Evolutionary conservation across 2,888 invertebrate genomes (phyloP).

Genomic region (Hypena proboscidalis): DNA sequence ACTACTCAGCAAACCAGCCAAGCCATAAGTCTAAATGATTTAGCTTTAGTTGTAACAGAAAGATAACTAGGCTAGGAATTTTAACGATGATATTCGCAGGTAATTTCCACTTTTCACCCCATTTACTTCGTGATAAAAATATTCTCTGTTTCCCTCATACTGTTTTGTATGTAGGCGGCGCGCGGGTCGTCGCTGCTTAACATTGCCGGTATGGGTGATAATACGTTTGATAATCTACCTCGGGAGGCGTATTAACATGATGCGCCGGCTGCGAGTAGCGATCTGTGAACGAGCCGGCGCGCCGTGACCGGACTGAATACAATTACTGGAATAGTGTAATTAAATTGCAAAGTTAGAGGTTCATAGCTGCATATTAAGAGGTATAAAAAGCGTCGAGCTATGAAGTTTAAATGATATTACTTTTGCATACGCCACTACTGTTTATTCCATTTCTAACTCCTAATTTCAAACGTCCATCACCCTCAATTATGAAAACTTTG

Average conservation of each 20-base stretch:
- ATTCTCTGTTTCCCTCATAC: constrained; percentile 2
- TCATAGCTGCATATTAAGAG: constrained; percentile 61
- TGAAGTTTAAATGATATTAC: constrained; percentile 62
- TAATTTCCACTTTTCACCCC: constrained; percentile 8
- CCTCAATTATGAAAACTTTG: constrained; percentile 27
- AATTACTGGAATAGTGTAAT: constrained; percentile 65
- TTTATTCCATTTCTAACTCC: constrained; percentile 29
- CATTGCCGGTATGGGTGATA: constrained; percentile 40
- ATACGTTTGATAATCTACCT: constrained; percentile 50
- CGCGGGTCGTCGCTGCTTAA: constrained; percentile 19
- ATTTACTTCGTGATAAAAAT: constrained; percentile 16
- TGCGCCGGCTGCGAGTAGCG: constrained; percentile 43
- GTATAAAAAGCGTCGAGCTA: constrained; percentile 53
- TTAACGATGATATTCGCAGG: constrained; percentile 3
- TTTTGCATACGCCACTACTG: constrained; percentile 34
- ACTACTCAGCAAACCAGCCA: too few relatives aligned
- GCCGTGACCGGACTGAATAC: constrained; percentile 56
- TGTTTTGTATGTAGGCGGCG: constrained; percentile 9
- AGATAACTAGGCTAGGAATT: constrained; percentile 1
- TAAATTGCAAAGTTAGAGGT: constrained; percentile 67
- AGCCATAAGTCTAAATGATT: neutral
- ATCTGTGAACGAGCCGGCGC: constrained; percentile 50
- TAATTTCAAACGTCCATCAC: constrained; percentile 21
- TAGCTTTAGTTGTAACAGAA: constrained; percentile 1
- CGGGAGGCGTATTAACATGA: constrained; percentile 51